Evolutionary conservation across 1,140 invertebrate species (phyloP).

Genomic region (Rhagoletis pomonella): DNA sequence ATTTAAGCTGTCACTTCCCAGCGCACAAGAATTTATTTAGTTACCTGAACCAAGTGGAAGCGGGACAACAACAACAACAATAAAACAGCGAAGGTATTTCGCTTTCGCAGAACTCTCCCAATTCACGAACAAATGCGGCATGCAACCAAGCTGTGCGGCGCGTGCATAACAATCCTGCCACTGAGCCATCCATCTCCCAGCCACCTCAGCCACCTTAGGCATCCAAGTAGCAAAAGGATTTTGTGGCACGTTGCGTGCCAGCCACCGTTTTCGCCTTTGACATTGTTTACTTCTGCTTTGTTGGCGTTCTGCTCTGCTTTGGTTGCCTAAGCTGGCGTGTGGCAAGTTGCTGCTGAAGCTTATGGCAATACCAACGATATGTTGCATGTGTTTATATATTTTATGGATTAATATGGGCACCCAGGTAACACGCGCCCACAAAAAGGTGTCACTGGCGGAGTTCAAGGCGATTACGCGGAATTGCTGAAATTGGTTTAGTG

Average conservation of each 20-base stretch:
- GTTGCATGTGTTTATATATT: conserved; percentile 41
- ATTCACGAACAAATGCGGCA: not conserved
- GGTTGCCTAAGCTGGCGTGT: not conserved
- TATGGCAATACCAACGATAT: not conserved
- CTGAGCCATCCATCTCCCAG: not conserved
- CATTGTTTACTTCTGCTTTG: not conserved
- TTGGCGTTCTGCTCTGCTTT: not conserved
- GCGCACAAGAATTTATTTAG: not conserved
- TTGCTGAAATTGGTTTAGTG: no score
- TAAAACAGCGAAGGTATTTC: not conserved
- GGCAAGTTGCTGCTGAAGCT: not conserved
- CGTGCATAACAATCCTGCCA: not conserved
- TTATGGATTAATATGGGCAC: conserved; percentile 33
- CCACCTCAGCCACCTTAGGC: no score
- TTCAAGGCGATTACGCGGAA: not conserved
- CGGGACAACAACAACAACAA: no score
- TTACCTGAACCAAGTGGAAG: not conserved
- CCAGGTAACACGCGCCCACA: not conserved
- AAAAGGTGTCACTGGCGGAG: not conserved
- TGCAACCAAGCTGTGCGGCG: not conserved
- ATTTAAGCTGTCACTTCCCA: conserved; percentile 15
- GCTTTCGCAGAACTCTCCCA: not conserved
- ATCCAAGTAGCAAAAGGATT: not conserved
- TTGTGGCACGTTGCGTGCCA: not conserved
- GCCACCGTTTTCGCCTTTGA: not conserved